Evolutionary conservation across 2,113 vertebrate species (phyloP).

Genomic region (Coptodon bakossiorum): DNA sequence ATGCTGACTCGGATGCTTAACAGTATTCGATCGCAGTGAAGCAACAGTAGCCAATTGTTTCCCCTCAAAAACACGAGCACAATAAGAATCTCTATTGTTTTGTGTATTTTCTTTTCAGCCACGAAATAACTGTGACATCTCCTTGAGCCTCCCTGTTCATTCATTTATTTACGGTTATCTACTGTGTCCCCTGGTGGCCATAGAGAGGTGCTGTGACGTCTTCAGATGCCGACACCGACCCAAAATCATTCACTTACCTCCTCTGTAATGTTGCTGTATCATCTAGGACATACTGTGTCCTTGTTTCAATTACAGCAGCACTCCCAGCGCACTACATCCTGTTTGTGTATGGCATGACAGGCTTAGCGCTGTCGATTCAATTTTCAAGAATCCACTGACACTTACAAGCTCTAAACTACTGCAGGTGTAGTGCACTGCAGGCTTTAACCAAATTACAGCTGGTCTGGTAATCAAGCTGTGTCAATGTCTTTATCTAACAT

Average conservation of each 20-base stretch:
- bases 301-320: neutral
- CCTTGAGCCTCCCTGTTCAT: neutral
- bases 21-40: neutral
- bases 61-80: neutral
- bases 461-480: constrained; percentile 18
- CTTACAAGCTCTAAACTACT: neutral
- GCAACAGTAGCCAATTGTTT: neutral
- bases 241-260: neutral
- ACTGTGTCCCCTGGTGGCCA: neutral
- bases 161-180: neutral
- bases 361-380: neutral
- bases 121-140: neutral
- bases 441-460: constrained; percentile 8
- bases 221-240: neutral
- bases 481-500: constrained; percentile 38
- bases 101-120: neutral
- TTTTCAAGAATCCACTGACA: neutral
- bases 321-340: neutral
- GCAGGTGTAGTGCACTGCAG: neutral
- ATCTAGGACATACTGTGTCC: neutral
- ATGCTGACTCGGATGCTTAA: neutral
- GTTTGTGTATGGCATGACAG: neutral
- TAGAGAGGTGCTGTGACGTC: neutral
- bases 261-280: neutral
- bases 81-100: neutral